Conservation (phyloP, 2,888 invertebrate genomes). For the Stomorhina lunata region DNA sequence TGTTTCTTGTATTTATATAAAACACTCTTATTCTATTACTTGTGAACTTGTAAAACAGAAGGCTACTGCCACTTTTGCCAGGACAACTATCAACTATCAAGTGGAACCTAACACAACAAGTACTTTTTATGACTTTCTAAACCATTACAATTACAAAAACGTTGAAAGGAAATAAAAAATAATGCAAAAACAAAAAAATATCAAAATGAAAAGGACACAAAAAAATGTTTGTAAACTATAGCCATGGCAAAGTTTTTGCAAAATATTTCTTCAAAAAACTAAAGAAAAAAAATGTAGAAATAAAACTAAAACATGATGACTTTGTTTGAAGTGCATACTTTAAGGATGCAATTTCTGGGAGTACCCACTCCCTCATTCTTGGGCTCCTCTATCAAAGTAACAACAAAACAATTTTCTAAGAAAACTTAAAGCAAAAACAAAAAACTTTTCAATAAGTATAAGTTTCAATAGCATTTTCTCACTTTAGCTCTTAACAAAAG, state of each 20-base stretch:
- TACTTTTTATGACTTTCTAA: constrained; percentile 64
- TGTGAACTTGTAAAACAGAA: constrained; percentile 56
- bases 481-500: constrained; percentile 19
- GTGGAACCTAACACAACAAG: constrained; percentile 59
- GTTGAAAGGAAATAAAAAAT: constrained; percentile 10
- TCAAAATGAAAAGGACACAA: too few species aligned
- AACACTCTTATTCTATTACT: constrained; percentile 38
- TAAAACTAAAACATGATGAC: constrained; percentile 26
- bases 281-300: not conserved
- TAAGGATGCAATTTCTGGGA: constrained; percentile 42
- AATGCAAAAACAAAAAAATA: constrained; percentile 1
- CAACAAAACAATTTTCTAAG: constrained; percentile 38
- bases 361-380: constrained; percentile 7
- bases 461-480: constrained; percentile 57
- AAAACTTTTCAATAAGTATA: constrained; percentile 35
- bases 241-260: constrained; percentile 28
- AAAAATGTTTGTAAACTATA: constrained; percentile 10
- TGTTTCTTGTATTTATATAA: not conserved
- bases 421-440: not conserved
- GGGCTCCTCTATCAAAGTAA: not conserved
- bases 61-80: constrained; percentile 41
- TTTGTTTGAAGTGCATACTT: constrained; percentile 57
- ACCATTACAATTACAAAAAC: constrained; percentile 57
- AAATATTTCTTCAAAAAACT: constrained; percentile 8
- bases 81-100: constrained; percentile 48